Percentiles rank a stretch among this genome's conserved stretches.
Conservation (phyloP, 2,113 vertebrate genomes). For the Sinocyclocheilus rhinocerous region DNA sequence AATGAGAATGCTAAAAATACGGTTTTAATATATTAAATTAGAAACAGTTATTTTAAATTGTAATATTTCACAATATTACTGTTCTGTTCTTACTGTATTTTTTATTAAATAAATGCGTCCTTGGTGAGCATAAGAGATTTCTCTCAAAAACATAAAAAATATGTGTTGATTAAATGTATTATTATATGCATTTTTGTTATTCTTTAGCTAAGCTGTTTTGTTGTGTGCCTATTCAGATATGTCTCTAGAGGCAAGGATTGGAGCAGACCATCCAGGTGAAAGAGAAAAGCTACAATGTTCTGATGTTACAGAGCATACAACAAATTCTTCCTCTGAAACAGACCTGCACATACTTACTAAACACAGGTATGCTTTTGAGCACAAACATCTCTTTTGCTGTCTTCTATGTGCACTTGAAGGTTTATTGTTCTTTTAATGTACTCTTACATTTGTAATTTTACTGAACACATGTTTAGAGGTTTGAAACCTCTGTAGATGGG, state of each 20-base stretch:
- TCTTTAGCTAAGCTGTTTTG: background rate
- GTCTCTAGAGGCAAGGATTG: background rate
- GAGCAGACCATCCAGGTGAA: background rate
- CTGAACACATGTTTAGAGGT: background rate
- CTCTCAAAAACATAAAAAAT: no score
- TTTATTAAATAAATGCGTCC: no score
- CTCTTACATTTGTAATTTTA: background rate
- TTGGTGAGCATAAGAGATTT: no score
- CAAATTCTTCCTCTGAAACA: background rate
- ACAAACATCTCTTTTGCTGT: background rate
- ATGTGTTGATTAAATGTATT: no score
- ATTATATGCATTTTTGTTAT: background rate
- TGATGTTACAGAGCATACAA: background rate
- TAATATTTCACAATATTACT: background rate
- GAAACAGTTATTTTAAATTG: background rate
- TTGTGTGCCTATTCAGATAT: background rate
- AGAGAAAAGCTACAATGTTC: background rate
- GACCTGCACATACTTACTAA: background rate
- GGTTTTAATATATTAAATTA: background rate
- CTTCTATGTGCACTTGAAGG: background rate
- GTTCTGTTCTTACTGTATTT: background rate
- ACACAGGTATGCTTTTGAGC: conserved; percentile 36
- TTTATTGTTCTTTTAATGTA: background rate
- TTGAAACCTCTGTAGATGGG: background rate
- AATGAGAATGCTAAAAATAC: background rate